These are phyloP conservation scores for Esperia sulphurella DNA, from an alignment of 2,888 invertebrate species.

Conservation along the genomic window DNA sequence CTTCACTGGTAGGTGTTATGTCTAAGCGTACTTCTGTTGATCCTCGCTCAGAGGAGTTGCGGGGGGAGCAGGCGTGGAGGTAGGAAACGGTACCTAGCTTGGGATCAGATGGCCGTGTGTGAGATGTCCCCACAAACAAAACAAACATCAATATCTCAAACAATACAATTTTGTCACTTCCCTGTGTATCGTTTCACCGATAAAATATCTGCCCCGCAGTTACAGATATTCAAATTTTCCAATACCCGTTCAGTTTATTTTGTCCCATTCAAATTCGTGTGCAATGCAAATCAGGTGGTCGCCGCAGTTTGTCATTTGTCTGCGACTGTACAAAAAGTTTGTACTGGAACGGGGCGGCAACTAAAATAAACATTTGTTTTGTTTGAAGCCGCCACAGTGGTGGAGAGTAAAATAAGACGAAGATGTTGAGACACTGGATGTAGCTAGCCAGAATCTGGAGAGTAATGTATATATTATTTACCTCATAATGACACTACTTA, in stretches of 20 bases:
- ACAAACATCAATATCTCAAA: not conserved
- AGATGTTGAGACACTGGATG: not conserved
- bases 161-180: not conserved
- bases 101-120: too few relatives aligned
- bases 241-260: conserved; percentile 7
- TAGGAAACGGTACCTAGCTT: too few relatives aligned
- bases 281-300: conserved; percentile 30
- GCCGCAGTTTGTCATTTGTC: conserved; percentile 25
- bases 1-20: too few relatives aligned
- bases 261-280: conserved; percentile 21
- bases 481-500: too few relatives aligned
- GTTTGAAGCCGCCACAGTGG: conserved; percentile 11
- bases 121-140: too few relatives aligned
- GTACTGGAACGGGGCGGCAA: not conserved
- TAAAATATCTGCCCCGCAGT: not conserved
- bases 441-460: not conserved
- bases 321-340: conserved; percentile 19
- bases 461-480: not conserved
- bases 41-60: too few relatives aligned
- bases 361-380: conserved; percentile 18
- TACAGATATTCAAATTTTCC: not conserved
- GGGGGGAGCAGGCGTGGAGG: too few relatives aligned
- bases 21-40: too few relatives aligned
- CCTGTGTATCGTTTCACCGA: not conserved
- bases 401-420: conserved; percentile 6